Evolutionary conservation across 2,113 vertebrate genomes (phyloP).

Genomic region (Pseudolaguvia tuberculata): DNA sequence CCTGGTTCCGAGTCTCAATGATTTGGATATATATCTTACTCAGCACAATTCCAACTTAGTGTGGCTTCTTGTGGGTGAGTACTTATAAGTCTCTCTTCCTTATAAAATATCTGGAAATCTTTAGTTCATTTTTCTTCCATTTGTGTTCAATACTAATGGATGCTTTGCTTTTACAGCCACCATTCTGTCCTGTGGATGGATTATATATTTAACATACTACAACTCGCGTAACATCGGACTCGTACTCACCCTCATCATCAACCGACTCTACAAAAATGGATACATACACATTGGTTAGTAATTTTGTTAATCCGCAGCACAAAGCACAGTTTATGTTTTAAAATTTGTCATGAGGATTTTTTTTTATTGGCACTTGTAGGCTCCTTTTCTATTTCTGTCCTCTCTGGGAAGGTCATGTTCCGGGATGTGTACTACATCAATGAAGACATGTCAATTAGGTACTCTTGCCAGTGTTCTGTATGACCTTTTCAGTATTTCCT

Average conservation of each 20-base stretch:
- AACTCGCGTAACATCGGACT: slow-evolving; percentile 98
- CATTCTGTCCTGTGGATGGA: slow-evolving; percentile 99
- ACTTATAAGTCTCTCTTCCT: neutral
- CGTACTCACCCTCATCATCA: slow-evolving; percentile 92
- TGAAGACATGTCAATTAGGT: slow-evolving; percentile 97
- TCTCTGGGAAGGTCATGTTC: slow-evolving; percentile 98
- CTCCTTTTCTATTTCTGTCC: slow-evolving; percentile 95
- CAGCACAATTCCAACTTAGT: slow-evolving; percentile 93
- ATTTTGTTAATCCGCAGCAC: neutral
- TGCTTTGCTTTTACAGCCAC: slow-evolving; percentile 78
- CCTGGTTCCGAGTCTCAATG: slow-evolving; percentile 79
- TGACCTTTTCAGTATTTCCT: neutral
- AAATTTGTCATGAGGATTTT: neutral
- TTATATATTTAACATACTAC: slow-evolving; percentile 98
- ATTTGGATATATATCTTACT: slow-evolving; percentile 85
- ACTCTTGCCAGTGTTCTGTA: slow-evolving; percentile 38
- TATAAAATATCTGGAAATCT: neutral
- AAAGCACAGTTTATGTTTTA: neutral
- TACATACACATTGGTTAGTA: slow-evolving; percentile 96
- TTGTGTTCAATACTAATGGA: neutral
- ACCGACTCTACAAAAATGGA: slow-evolving; percentile 94
- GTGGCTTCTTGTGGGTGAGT: slow-evolving; percentile 93
- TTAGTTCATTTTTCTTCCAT: neutral
- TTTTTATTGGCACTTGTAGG: slow-evolving; percentile 67
- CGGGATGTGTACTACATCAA: slow-evolving; percentile 97